Percentiles rank a stretch among this genome's conserved stretches.
Conservation (phyloP, 1,140 invertebrate species). For the Drosophila serrata region DNA sequence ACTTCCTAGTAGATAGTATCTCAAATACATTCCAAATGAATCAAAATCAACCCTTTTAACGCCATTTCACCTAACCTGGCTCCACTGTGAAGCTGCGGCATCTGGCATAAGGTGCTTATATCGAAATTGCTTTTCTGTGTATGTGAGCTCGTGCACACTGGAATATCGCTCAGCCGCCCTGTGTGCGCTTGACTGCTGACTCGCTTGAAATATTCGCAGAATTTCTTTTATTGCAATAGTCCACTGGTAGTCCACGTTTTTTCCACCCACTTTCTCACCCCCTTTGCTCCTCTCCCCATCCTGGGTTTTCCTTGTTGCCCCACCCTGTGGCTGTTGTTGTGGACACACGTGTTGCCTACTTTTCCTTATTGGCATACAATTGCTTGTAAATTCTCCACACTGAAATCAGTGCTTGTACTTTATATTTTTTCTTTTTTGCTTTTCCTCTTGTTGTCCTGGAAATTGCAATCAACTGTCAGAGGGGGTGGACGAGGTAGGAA, state of each 20-base stretch:
- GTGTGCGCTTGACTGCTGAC: conserved; percentile 56
- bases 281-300: neutral
- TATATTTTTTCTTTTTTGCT: conserved; percentile 37
- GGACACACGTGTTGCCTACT: conserved; percentile 68
- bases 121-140: conserved; percentile 68
- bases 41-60: conserved; percentile 1
- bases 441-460: conserved; percentile 34
- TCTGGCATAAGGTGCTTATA: conserved; percentile 74
- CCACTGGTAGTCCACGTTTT: conserved; percentile 59
- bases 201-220: conserved; percentile 76
- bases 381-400: conserved; percentile 68
- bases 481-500: neutral
- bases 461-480: conserved; percentile 63
- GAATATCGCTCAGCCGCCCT: conserved; percentile 63
- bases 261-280: conserved; percentile 11
- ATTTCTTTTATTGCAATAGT: conserved; percentile 76
- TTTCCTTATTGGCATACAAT: conserved; percentile 76
- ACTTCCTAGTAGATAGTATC: no score
- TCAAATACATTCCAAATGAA: no score
- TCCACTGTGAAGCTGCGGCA: conserved; percentile 45
- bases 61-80: neutral
- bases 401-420: conserved; percentile 55
- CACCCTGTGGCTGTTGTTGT: conserved; percentile 22
- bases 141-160: conserved; percentile 27
- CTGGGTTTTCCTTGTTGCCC: conserved; percentile 16